Base-by-base conservation (phyloP, 2,888 invertebrate species). In the Drosophila monieri region DNA sequence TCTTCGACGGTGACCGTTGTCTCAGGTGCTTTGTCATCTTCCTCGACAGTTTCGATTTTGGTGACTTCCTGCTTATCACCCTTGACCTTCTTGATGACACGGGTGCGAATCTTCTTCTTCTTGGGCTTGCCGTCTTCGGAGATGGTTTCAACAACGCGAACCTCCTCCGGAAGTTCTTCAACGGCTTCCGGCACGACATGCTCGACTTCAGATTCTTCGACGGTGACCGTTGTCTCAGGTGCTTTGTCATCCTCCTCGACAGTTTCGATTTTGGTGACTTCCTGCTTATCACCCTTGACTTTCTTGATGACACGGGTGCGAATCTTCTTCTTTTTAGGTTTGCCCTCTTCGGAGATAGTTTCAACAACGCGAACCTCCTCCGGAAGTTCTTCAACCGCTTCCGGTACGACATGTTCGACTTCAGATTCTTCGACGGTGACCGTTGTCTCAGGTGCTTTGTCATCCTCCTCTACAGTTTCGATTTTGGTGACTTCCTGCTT, bases 401-500 rank as follows among this genome's bases (percentile, higher is more conserved):
- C 60, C 3, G 59, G 66, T 9, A 32, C 15, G 10, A 55, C 48
- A 32, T 32, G 47, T 14, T 66, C 59, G 1, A 55, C n/a, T 0
- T 55, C 55, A 25, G 41, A 8, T 27, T 67, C 66, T 52, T 67
- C 67, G 1, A 67, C 61, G 0, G 67, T 67, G 35, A 67, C 61
- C 10, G 56, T 56, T 1, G 60, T 60, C 30, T 67, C 56, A 2
- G 67, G 52, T n/a, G 27, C 47, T 4, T 67, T 67, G 37, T 60
- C 67, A 30, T 67, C 67, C 15, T 67, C 67, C 39, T 67, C 67
- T 6, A 67, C 48, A 18, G 61, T 67, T 53, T 67, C 67, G 43
- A 67, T 67, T 47, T 56, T 67, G 41, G 67, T 67, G n/a, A 67
- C 43, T 12, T 67, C 56, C 59, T 67, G 67, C 41, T 60, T 67